Evolutionary conservation across 2,888 invertebrate genomes (phyloP), one percentile per base, ranked within the genome.

Genomic region (Hirtodrosophila histrioides): DNA sequence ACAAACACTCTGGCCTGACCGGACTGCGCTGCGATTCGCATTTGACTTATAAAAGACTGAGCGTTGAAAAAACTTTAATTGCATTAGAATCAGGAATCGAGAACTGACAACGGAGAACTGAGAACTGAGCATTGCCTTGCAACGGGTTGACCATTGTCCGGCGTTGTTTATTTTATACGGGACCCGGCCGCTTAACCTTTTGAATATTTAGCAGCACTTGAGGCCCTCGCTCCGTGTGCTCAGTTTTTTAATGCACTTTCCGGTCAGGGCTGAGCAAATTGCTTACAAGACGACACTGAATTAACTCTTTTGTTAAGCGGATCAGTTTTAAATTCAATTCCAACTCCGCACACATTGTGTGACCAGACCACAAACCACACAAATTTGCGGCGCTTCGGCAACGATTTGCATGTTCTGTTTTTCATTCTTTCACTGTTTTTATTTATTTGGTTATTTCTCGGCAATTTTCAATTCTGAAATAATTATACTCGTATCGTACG

Each of bases 161-260:
- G 43, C 12, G 7, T 76, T 81, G 84, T 83, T 84, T 84, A 83
- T 67, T 74, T 80, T 78, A 68, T 60, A 60, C 61, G 63, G 51
- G 53, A 51, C 66, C 57, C 45, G 51, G 31, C 45, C 41, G 75
- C 77, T 81, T 86, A 86, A 85, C 84, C 84, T 86, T 79, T 85
- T 86, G 76, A 80, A 76, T 73, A 75, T 76, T 72, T 64, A 67
- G 77, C 62, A 54, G 69, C 68, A 70, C 77, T 77, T 68, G 69
- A 77, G 39, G 33, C 36, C 36, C 43, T 11, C 24, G 17, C 61
- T 11, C 10, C 56, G 48, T 37, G 33, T 51, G 66, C 3, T 46
- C 44, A 58, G 4, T 5, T 49, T 51, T 63, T 71, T 70, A 70
- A 78, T 86, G 83, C 83, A 84, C 75, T 86, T 74, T 76, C 76